A percentile compares a stretch with the other conserved stretches of the same genome.
phyloP scores from a whole-genome alignment of 1,140 invertebrate species.

The Drosophila neocordata region DNA sequence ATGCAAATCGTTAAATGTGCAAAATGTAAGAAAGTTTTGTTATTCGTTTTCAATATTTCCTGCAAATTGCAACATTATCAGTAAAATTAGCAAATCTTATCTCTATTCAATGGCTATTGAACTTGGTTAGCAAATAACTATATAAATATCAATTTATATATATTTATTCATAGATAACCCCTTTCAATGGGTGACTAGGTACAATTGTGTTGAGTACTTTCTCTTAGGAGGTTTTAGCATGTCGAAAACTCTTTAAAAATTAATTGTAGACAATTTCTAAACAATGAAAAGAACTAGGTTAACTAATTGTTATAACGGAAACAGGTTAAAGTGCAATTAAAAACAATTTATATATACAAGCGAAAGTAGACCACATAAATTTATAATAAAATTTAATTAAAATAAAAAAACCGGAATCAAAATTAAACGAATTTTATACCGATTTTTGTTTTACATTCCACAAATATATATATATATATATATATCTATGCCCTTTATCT shows the following conservation, averaged over 20 bases:
- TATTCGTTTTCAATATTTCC: neutral
- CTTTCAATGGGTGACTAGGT: neutral
- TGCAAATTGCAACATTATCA: neutral
- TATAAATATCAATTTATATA: too few relatives aligned
- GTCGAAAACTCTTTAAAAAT: neutral
- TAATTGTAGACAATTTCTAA: neutral
- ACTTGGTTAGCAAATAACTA: neutral
- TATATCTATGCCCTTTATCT: too few relatives aligned
- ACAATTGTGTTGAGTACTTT: neutral
- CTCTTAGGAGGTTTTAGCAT: neutral
- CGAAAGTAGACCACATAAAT: constrained; percentile 37
- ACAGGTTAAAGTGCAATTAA: constrained; percentile 35
- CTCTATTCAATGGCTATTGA: neutral
- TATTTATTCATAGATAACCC: neutral
- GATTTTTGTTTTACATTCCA: too few relatives aligned
- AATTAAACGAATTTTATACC: too few relatives aligned
- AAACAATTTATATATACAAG: constrained; percentile 25
- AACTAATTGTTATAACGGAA: constrained; percentile 2
- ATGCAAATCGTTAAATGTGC: neutral
- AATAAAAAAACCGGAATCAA: too few relatives aligned
- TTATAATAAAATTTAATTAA: too few relatives aligned
- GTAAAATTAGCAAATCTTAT: neutral
- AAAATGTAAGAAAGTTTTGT: neutral
- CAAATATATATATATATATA: too few relatives aligned
- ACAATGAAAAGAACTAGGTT: neutral